phyloP scores from a whole-genome alignment of 2,888 invertebrate genomes.

The Ophraella communa region DNA sequence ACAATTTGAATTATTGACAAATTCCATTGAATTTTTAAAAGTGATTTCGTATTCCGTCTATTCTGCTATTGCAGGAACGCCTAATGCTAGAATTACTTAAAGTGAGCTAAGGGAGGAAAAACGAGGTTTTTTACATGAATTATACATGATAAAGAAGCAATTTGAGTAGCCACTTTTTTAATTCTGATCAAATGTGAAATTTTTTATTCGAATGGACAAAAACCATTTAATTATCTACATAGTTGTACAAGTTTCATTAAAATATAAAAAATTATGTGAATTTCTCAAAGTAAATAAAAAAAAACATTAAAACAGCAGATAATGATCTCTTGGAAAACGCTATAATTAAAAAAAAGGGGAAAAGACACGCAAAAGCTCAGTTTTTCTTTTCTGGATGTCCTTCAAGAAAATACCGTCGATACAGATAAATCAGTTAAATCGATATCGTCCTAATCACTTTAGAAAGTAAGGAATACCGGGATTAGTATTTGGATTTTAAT shows the following conservation, averaged over 20 bases:
- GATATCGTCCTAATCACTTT: slow-evolving; percentile 15
- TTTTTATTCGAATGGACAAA: too few relatives aligned
- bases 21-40: slow-evolving; percentile 9
- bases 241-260: too few relatives aligned
- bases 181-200: too few relatives aligned
- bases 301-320: too few relatives aligned
- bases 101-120: neutral
- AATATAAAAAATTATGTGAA: too few relatives aligned
- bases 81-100: neutral
- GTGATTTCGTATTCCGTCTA: slow-evolving; percentile 9
- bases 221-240: too few relatives aligned
- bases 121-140: neutral
- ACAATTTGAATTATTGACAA: slow-evolving; percentile 10
- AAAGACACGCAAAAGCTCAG: neutral
- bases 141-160: neutral
- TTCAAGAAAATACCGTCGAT: slow-evolving; percentile 1
- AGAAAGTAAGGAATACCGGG: slow-evolving; percentile 3
- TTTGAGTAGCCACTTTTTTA: too few relatives aligned
- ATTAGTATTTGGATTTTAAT: slow-evolving; percentile 14
- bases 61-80: neutral
- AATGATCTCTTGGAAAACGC: too few relatives aligned
- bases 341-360: neutral
- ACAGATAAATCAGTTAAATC: slow-evolving; percentile 8
- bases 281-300: too few relatives aligned
- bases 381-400: slow-evolving; percentile 6